These are phyloP conservation scores for Caradrina clavipalpis DNA, from an alignment of 2,888 invertebrate species.

Conservation along the genomic window DNA sequence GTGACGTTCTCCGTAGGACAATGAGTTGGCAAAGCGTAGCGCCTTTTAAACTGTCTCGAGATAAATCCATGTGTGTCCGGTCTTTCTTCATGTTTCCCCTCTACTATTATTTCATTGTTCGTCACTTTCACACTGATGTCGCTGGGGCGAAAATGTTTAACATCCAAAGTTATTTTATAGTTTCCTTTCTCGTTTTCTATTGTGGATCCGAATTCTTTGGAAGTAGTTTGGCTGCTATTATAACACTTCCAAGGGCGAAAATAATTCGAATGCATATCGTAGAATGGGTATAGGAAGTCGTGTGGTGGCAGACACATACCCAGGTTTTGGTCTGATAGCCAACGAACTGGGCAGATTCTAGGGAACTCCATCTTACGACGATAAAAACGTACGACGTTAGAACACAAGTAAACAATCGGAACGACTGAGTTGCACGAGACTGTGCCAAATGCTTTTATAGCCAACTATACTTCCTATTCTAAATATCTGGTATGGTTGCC, in stretches of 20 bases:
- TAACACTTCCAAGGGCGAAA: conserved; percentile 72
- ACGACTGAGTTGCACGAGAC: conserved; percentile 62
- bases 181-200: conserved; percentile 74
- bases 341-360: conserved; percentile 62
- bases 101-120: conserved; percentile 91
- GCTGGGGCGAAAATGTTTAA: conserved; percentile 92
- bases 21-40: conserved; percentile 82
- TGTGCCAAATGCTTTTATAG: conserved; percentile 74
- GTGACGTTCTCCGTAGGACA: conserved; percentile 70
- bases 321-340: conserved; percentile 59
- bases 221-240: conserved; percentile 52
- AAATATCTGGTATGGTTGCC: conserved; percentile 57
- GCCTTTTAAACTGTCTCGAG: conserved; percentile 84
- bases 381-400: conserved; percentile 9
- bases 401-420: conserved; percentile 39
- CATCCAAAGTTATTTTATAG: conserved; percentile 92
- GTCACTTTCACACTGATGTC: conserved; percentile 93
- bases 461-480: conserved; percentile 61
- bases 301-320: conserved; percentile 68
- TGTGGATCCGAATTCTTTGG: conserved; percentile 72
- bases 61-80: conserved; percentile 86
- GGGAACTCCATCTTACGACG: conserved; percentile 65
- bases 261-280: conserved; percentile 65
- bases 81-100: conserved; percentile 89
- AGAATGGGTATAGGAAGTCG: conserved; percentile 70